Evolutionary conservation across 2,797 vertebrate species (phyloP).

Genomic region (Xerus rutilus): DNA sequence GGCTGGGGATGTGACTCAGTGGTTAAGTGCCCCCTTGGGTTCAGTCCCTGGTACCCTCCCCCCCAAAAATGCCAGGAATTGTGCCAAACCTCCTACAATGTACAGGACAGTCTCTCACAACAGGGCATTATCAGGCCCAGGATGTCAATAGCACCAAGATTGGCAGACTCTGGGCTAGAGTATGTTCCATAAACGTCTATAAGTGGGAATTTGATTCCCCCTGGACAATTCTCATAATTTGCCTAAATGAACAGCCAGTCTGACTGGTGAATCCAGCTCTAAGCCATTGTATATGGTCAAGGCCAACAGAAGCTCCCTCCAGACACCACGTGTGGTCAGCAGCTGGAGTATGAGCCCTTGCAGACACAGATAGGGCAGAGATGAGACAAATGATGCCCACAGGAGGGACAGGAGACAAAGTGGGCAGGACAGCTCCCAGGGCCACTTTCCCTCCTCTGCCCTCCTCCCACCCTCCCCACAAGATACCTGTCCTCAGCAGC

Average conservation of each 20-base stretch:
- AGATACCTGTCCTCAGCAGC: not conserved
- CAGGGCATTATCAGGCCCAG: not conserved
- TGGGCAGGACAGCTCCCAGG: not conserved
- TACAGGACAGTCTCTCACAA: not conserved
- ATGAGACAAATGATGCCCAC: rapidly evolving
- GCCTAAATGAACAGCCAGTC: not conserved
- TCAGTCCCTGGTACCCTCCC: too few relatives aligned
- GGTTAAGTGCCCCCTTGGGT: too few relatives aligned
- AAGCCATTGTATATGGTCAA: not conserved
- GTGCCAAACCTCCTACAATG: not conserved
- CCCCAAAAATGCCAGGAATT: not conserved
- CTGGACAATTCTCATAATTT: not conserved
- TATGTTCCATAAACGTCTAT: rapidly evolving
- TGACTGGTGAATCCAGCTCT: not conserved
- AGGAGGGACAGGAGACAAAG: rapidly evolving
- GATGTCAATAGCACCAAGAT: rapidly evolving
- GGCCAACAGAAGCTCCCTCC: not conserved
- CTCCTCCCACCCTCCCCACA: rapidly evolving
- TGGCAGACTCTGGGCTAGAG: not conserved
- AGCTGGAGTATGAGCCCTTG: not conserved
- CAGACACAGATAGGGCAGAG: not conserved
- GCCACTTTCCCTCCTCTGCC: rapidly evolving
- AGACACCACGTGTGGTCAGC: too few relatives aligned
- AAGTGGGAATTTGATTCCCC: rapidly evolving
- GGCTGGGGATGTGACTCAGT: too few relatives aligned